Conservation (phyloP, 1,140 invertebrate species). For the Aethina tumida region DNA sequence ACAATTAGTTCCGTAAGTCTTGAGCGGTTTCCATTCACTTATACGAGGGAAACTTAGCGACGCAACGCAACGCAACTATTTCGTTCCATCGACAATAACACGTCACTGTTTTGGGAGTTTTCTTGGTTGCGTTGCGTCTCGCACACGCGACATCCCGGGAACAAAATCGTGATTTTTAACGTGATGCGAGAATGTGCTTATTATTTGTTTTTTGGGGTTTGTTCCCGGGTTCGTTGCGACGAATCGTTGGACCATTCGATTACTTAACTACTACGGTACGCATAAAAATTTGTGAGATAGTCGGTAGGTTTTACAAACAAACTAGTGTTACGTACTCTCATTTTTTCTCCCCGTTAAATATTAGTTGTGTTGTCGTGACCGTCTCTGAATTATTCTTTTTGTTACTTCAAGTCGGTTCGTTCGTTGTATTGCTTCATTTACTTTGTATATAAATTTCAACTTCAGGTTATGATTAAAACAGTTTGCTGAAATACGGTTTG, state of each 20-base stretch:
- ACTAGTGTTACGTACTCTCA: no score
- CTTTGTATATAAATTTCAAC: no score
- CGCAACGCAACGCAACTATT: conserved; percentile 4
- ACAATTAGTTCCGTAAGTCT: conserved; percentile 13
- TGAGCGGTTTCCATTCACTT: conserved; percentile 27
- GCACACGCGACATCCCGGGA: neutral
- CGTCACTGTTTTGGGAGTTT: neutral
- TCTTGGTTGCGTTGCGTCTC: conserved; percentile 3
- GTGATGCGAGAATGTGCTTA: conserved; percentile 5
- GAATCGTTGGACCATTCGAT: no score
- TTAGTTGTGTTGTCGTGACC: no score
- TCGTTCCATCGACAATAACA: conserved; percentile 2
- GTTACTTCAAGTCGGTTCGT: no score
- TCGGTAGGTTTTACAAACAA: no score
- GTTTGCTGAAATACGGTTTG: neutral
- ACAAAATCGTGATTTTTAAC: conserved; percentile 1
- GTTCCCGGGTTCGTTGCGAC: no score
- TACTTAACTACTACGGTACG: no score
- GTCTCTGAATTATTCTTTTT: no score
- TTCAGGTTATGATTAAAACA: neutral
- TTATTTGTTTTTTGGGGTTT: neutral
- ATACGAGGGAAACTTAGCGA: conserved; percentile 12
- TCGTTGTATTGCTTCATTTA: no score
- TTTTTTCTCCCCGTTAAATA: no score
- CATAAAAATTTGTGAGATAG: no score